Evolutionary conservation across 2,113 vertebrate species (phyloP).

Genomic region (Eidolon helvum): DNA sequence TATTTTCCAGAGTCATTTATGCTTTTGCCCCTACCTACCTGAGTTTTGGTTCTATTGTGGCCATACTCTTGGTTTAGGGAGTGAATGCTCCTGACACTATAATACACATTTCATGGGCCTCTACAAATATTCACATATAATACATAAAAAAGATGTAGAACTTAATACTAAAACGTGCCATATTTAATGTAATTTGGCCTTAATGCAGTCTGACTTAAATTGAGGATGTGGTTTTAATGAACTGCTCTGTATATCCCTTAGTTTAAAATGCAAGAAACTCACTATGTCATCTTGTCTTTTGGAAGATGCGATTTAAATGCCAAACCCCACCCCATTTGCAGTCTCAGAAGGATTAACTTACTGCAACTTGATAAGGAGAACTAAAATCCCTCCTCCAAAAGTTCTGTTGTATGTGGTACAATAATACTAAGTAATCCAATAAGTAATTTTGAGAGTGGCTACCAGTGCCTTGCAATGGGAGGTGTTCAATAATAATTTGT

Average conservation of each 20-base stretch:
- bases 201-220: slow-evolving; percentile 69
- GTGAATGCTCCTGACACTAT: not conserved
- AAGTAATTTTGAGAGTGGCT: not conserved
- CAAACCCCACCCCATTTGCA: too few species aligned
- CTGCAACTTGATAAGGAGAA: not conserved
- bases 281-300: not conserved
- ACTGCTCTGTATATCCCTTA: slow-evolving; percentile 6
- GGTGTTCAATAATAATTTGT: not conserved
- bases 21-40: slow-evolving; percentile 53
- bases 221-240: slow-evolving; percentile 61
- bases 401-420: not conserved
- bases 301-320: slow-evolving; percentile 52
- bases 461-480: not conserved
- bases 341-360: not conserved
- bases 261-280: slow-evolving; percentile 44
- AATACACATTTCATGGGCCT: not conserved
- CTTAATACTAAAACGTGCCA: not conserved
- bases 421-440: not conserved
- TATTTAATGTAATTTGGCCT: slow-evolving; percentile 29
- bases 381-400: not conserved
- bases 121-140: not conserved
- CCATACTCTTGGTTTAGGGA: not conserved
- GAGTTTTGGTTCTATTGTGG: slow-evolving; percentile 12
- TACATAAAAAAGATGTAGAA: not conserved
- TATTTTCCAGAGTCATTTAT: slow-evolving; percentile 74